Evolutionary conservation across 1,140 invertebrate species (phyloP), one percentile per base, ranked within the genome.

Genomic region (Hylaeus volcanicus): DNA sequence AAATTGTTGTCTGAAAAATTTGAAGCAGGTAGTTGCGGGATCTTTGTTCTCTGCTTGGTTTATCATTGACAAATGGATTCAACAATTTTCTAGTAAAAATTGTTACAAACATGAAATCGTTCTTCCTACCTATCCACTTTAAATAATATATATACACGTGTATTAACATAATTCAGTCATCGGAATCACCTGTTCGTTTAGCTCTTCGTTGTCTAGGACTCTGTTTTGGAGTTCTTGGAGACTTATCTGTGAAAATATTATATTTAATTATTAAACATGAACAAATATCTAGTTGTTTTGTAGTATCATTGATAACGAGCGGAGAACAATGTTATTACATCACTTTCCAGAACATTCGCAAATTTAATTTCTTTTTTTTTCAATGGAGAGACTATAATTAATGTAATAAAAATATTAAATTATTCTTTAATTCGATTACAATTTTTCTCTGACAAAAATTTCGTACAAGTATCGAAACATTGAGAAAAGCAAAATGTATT

Each of bases 141-240:
- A 84, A 81, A 84, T 84, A 73, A 81, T 58, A 39, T 82, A 84
- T 48, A 74, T 68, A 83, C 39, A 87, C 77, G 83, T 71, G 85
- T 83, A 84, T 72, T 79, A 81, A 85, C 71, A 86, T 66, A 82
- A 75, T 82, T 93, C 84, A 92, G 85, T 94, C 91, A 91, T 96
- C 96, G 55, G 94, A 95, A 72, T 96, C 96, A 51, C 94, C 95
- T 37, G 95, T 94, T 88, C 95, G 94, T 91, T 96, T 96, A 37
- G 95, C 94, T 93, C 96, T 96, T 87, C 96, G 94, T 90, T 96
- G 94, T 88, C 95, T 95, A 80, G 96, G 96, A 81, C 96, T 96
- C 89, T 96, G 95, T 88, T 95, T 95, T 37, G 94, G 93, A 55
- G 92, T 93, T 91, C 92, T 93, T 83, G 93, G 92, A 61, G 93